A percentile compares a stretch with the other conserved stretches of the same genome.
Evolutionary conservation across 2,888 invertebrate genomes (phyloP).

Genomic region (Herminia tarsipennalis): DNA sequence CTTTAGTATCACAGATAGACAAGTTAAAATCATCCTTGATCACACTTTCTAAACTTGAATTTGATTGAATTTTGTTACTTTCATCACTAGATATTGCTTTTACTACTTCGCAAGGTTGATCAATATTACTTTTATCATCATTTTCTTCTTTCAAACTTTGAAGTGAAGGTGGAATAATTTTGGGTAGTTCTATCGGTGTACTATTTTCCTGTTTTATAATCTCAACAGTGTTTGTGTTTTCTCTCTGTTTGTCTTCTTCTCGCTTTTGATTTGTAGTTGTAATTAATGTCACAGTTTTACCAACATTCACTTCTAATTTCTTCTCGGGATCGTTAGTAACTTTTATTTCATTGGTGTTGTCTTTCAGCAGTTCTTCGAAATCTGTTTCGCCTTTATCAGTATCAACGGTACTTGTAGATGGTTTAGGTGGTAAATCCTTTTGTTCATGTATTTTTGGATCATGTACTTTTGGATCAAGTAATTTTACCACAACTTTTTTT

Average conservation of each 20-base stretch:
- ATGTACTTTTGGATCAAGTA: slow-evolving; percentile 42
- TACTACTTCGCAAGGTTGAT: slow-evolving; percentile 12
- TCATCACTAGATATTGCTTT: slow-evolving; percentile 17
- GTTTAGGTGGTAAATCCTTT: slow-evolving; percentile 41
- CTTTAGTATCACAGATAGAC: slow-evolving; percentile 15
- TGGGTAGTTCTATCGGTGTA: slow-evolving; percentile 1
- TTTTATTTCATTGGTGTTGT: slow-evolving; percentile 82
- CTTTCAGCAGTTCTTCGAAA: slow-evolving; percentile 81
- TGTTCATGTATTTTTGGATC: slow-evolving; percentile 51
- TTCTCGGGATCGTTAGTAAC: slow-evolving; percentile 73
- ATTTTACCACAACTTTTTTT: slow-evolving; percentile 12
- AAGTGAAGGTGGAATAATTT: slow-evolving; percentile 7
- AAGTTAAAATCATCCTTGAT: slow-evolving; percentile 8
- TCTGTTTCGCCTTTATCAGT: slow-evolving; percentile 76
- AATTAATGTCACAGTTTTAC: slow-evolving; percentile 66
- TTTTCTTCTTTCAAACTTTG: slow-evolving; percentile 28
- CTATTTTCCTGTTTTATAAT: slow-evolving; percentile 28
- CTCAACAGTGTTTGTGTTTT: too few species aligned
- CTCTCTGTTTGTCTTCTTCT: slow-evolving; percentile 48
- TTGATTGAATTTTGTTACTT: slow-evolving; percentile 10
- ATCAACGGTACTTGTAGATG: slow-evolving; percentile 38
- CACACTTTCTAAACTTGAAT: slow-evolving; percentile 9
- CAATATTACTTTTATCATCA: background rate
- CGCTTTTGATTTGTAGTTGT: slow-evolving; percentile 40
- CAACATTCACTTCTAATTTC: slow-evolving; percentile 74